A percentile compares a stretch with the other conserved stretches of the same genome.
Conservation (phyloP, 2,113 vertebrate genomes). For the Rhinopithecus roxellana region DNA sequence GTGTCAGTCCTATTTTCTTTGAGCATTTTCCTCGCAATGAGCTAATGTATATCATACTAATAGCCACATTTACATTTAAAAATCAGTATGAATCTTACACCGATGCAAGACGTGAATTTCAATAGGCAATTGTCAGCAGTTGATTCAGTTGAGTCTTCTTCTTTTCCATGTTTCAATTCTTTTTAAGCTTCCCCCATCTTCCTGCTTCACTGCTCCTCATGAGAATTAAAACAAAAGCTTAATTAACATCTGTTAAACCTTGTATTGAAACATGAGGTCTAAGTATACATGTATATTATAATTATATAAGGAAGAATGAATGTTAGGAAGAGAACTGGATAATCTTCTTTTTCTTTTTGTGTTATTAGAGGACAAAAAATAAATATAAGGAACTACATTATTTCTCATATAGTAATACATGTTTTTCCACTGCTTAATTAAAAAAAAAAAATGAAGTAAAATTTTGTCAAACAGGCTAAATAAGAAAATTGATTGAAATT, state of each 20-base stretch:
- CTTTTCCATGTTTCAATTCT: not conserved
- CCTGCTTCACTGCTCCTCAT: not conserved
- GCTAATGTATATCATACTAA: not conserved
- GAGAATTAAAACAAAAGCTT: constrained; percentile 10
- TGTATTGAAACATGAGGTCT: not conserved
- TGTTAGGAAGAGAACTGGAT: not conserved
- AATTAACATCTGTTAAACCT: not conserved
- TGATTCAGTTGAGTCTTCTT: not conserved
- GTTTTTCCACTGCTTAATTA: constrained; percentile 32
- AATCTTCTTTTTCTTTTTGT: constrained; percentile 26
- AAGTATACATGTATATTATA: not conserved
- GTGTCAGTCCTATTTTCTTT: not conserved
- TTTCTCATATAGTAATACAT: not conserved
- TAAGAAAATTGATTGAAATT: constrained; percentile 20
- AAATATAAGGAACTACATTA: not conserved
- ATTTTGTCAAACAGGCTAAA: constrained; percentile 1
- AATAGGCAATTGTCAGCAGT: not conserved
- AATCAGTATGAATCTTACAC: not conserved
- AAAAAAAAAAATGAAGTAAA: not conserved
- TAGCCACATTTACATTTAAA: not conserved
- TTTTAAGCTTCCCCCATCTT: not conserved
- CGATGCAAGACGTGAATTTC: not conserved
- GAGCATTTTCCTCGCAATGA: not conserved
- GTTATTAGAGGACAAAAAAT: not conserved
- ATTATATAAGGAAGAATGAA: not conserved